phyloP scores from a whole-genome alignment of 2,888 invertebrate species.

The Phlogophora meticulosa region DNA sequence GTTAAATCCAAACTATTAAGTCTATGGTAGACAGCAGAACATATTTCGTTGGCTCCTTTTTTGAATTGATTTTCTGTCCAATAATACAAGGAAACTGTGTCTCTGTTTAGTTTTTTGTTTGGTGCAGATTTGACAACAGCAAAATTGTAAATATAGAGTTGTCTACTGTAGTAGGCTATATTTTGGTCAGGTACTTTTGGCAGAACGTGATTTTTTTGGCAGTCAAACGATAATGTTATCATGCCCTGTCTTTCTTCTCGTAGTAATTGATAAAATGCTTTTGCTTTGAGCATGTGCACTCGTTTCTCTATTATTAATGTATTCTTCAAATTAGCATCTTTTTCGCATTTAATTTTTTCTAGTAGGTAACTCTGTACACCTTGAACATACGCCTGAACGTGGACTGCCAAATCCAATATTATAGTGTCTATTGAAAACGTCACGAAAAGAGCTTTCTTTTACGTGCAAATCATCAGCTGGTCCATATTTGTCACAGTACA shows the following conservation, averaged over 20 bases:
- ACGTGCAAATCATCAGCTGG: neutral
- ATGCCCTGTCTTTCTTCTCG: neutral
- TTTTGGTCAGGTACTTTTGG: neutral
- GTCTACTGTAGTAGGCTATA: neutral
- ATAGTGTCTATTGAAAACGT: constrained; percentile 1
- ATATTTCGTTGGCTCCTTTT: constrained; percentile 29
- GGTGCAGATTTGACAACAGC: constrained; percentile 7
- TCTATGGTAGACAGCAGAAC: constrained; percentile 29
- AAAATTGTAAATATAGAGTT: constrained; percentile 3
- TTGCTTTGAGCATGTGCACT: constrained; percentile 37
- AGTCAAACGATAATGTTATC: too few species aligned
- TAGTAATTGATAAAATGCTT: neutral
- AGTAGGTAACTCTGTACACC: too few species aligned
- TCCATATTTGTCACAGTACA: too few species aligned
- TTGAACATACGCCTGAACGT: too few species aligned
- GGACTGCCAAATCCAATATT: too few species aligned
- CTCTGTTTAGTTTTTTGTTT: neutral
- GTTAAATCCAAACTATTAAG: constrained; percentile 13
- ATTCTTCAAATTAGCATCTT: constrained; percentile 6
- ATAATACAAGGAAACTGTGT: neutral
- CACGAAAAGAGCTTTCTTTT: constrained; percentile 4
- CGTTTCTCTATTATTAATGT: constrained; percentile 1
- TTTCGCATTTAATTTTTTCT: too few species aligned
- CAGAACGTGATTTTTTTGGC: neutral
- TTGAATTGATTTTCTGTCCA: constrained; percentile 24